Percentiles rank a stretch among this genome's conserved stretches.
Evolutionary conservation across 2,113 vertebrate genomes (phyloP).

Genomic region (Ailuropoda melanoleuca): DNA sequence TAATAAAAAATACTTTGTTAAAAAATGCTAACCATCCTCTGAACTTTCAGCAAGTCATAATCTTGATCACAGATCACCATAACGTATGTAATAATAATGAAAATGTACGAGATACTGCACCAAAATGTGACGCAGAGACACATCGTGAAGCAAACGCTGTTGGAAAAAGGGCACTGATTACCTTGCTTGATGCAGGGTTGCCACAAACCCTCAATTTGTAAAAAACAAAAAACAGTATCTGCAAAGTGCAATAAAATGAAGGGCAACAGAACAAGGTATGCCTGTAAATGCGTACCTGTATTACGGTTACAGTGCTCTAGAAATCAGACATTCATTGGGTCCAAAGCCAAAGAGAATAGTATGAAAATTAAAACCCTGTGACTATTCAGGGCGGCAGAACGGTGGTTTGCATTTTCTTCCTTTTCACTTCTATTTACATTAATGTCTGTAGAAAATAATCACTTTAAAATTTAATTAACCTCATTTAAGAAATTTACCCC

Average conservation of each 20-base stretch:
- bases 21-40: not conserved
- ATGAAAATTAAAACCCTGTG: not conserved
- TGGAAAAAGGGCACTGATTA: not conserved
- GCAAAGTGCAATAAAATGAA: not conserved
- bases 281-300: not conserved
- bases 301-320: not conserved
- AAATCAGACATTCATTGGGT: not conserved
- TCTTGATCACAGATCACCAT: not conserved
- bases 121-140: not conserved
- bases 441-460: conserved; percentile 16
- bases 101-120: not conserved
- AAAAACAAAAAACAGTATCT: not conserved
- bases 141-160: not conserved
- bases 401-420: not conserved
- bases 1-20: not conserved
- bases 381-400: not conserved
- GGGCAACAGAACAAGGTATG: not conserved
- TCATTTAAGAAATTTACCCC: not conserved
- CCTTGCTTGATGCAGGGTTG: not conserved
- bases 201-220: not conserved
- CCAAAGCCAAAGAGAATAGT: not conserved
- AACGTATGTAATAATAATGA: not conserved
- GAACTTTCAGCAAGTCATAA: not conserved
- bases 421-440: conserved; percentile 9
- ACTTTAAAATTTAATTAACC: not conserved